phyloP scores from a whole-genome alignment of 1,140 invertebrate species.

The Heliconius eleuchia region DNA sequence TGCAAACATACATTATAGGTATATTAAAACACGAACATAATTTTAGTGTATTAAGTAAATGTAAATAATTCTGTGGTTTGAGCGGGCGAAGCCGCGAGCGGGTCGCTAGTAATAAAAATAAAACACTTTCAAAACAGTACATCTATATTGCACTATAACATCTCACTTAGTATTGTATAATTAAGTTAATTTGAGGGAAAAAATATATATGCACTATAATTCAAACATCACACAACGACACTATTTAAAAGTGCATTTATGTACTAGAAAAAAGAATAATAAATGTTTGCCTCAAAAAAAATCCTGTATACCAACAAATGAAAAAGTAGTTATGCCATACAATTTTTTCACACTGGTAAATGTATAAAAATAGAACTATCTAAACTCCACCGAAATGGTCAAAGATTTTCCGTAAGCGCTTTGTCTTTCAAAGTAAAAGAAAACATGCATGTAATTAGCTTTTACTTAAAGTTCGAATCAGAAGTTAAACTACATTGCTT shows the following conservation, averaged over 20 bases:
- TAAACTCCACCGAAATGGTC: conserved; percentile 24
- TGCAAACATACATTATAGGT: no score
- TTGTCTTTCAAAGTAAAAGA: not conserved
- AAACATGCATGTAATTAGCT: not conserved
- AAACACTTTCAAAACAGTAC: conserved; percentile 71
- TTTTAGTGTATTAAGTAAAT: no score
- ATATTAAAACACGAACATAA: no score
- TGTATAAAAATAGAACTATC: conserved; percentile 42
- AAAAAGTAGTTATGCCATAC: conserved; percentile 25
- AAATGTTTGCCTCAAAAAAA: conserved; percentile 23
- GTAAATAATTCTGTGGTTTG: no score
- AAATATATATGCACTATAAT: conserved; percentile 39
- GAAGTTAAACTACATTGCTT: conserved; percentile 43
- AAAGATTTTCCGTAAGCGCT: conserved; percentile 14
- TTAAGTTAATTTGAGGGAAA: conserved; percentile 42
- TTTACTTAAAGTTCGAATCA: conserved; percentile 19
- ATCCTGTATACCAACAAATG: conserved; percentile 12
- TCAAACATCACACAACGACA: conserved; percentile 50
- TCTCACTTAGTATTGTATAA: conserved; percentile 76
- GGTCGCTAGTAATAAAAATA: conserved; percentile 37
- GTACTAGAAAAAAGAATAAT: conserved; percentile 20
- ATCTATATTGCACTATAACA: conserved; percentile 81
- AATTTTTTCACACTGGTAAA: conserved; percentile 29
- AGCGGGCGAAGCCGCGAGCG: no score
- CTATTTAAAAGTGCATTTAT: conserved; percentile 44